These are phyloP conservation scores for Saccostrea cuccullata DNA, from an alignment of 1,140 invertebrate species.

Conservation along the genomic window DNA sequence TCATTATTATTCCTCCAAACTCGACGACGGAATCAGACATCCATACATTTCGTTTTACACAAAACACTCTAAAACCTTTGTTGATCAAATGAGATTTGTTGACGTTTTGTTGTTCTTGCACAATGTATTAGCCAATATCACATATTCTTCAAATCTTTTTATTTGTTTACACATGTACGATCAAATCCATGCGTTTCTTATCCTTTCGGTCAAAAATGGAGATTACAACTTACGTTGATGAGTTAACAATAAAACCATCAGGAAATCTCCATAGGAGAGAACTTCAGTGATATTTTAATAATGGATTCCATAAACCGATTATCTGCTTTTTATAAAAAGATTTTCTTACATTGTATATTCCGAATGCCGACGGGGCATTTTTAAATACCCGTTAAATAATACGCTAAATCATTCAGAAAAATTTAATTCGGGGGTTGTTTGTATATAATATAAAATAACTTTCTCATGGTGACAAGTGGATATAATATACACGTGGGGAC, in stretches of 20 bases:
- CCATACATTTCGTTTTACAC: neutral
- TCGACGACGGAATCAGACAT: neutral
- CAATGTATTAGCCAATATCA: neutral
- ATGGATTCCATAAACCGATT: neutral
- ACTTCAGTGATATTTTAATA: neutral
- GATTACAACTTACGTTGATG: neutral
- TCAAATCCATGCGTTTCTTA: neutral
- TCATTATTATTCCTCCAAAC: neutral
- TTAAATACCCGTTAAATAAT: neutral
- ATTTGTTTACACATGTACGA: too few species aligned
- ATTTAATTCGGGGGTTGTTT: neutral
- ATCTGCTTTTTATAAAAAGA: neutral
- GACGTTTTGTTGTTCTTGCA: neutral
- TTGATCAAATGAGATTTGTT: neutral
- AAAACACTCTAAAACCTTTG: neutral
- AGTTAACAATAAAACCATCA: neutral
- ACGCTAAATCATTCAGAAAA: neutral
- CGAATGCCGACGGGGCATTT: neutral
- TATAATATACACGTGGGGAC: neutral
- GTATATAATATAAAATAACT: neutral
- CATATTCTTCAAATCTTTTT: too few species aligned
- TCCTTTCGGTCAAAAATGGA: neutral
- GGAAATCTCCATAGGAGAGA: neutral
- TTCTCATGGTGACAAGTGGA: neutral
- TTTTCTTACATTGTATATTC: neutral